phyloP scores from a whole-genome alignment of 1,140 invertebrate species.

The Heliconius congener region DNA sequence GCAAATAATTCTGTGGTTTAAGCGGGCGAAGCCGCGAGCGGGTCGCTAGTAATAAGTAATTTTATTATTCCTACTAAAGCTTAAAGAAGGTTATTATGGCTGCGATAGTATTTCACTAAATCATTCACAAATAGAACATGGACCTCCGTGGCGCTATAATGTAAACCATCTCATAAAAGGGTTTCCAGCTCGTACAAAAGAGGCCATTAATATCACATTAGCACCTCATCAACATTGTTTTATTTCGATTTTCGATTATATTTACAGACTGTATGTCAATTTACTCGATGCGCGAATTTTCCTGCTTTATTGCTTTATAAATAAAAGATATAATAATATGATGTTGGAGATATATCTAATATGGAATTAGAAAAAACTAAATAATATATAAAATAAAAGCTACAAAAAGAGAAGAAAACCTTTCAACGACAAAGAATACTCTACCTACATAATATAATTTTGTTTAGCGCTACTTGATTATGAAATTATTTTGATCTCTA shows the following conservation, averaged over 20 bases:
- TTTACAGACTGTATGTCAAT: slow-evolving; percentile 8
- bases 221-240: slow-evolving; percentile 20
- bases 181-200: background rate
- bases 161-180: slow-evolving; percentile 15
- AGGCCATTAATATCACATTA: slow-evolving; percentile 39
- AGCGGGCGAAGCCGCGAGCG: too few relatives aligned
- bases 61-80: too few relatives aligned
- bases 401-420: background rate
- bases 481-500: background rate
- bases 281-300: background rate
- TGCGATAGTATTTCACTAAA: background rate
- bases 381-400: background rate
- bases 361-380: background rate
- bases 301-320: background rate
- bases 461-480: background rate
- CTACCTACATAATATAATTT: background rate
- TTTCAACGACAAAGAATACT: background rate
- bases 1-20: too few relatives aligned
- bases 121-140: background rate
- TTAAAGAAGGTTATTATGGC: too few relatives aligned
- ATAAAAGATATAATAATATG: too few relatives aligned
- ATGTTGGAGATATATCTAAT: too few relatives aligned
- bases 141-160: background rate
- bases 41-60: too few relatives aligned
- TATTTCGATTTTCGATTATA: slow-evolving; percentile 17